Evolutionary conservation across 2,888 invertebrate species (phyloP), one percentile per base, ranked within the genome.

Genomic region (Cynaeus angustus): DNA sequence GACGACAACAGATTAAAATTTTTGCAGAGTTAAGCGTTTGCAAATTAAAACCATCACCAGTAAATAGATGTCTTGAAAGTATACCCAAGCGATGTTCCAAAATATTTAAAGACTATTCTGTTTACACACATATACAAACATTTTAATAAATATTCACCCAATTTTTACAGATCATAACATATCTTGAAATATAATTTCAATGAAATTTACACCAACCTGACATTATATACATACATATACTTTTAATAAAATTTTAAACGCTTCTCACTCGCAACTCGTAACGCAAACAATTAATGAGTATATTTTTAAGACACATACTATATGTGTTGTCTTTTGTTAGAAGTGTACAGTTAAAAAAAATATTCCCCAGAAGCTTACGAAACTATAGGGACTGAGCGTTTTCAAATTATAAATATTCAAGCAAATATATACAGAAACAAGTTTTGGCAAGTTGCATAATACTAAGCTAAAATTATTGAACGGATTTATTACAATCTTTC

Each of bases 381-480:
- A 56, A 37, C 10, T 28, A 33, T 26, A 12, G 56, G 43, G 33
- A 59, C 59, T 45, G 45, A 59, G 30, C 46, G 46, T 13, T 33
- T 45, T 13, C 21, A 64, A 52, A 50, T 33, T 14, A 53, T 53
- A 53, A 62, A 62, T 41, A 52, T 50, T 30, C 37, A 55, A 56
- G 56, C 46, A 66, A 55, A 66, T 48, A 43, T 43, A n/a, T 52
- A 58, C 41, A 52, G 21, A 52, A 67, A 56, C 8, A 13, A 48
- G 28, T 26, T 46, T 67, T 67, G 66, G 66, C 68, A 68, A 68
- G 66, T 62, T 53, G 45, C 38, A 9, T 53, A 53, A 68, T 46
- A 45, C 62, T 61, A 68, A 68, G 50, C 66, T 66, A 66, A 56
- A 66, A 55, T 61, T 68, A 64, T 41, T 68, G 68, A 68, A 68